Conservation (phyloP, 1,140 invertebrate species). For the Nasonia longicornis region DNA sequence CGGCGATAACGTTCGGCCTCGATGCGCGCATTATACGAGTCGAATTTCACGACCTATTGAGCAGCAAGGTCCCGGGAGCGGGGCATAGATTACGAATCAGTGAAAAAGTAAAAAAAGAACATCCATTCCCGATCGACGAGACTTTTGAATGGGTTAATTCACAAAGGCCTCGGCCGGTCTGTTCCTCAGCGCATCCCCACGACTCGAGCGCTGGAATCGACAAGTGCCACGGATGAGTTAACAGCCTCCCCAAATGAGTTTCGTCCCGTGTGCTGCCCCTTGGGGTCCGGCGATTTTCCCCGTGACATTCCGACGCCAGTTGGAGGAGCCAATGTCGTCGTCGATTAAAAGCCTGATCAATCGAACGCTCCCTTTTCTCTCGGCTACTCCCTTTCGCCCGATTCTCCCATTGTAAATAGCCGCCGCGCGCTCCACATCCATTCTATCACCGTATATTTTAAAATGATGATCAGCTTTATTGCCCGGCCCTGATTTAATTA, state of each 20-base stretch:
- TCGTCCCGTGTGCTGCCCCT: conserved; percentile 11
- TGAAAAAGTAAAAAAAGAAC: background rate
- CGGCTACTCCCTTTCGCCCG: background rate
- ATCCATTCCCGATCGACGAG: background rate
- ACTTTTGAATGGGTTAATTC: conserved; percentile 34
- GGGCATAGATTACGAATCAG: background rate
- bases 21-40: too few species aligned
- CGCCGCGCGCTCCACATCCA: background rate
- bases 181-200: background rate
- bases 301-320: conserved; percentile 32
- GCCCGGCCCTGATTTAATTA: background rate
- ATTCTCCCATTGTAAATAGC: conserved; percentile 15
- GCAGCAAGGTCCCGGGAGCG: background rate
- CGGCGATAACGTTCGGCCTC: too few species aligned
- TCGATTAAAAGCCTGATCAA: conserved; percentile 48
- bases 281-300: conserved; percentile 5
- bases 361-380: conserved; percentile 2
- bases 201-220: background rate
- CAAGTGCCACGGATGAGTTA: conserved; percentile 35
- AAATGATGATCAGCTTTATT: conserved; percentile 18
- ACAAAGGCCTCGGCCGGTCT: background rate
- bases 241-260: conserved; percentile 41
- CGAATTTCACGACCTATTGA: background rate
- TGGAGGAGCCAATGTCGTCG: conserved; percentile 24
- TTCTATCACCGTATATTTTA: conserved; percentile 16